Base-by-base conservation (phyloP, 2,888 invertebrate species). In the Diaperis boleti region DNA sequence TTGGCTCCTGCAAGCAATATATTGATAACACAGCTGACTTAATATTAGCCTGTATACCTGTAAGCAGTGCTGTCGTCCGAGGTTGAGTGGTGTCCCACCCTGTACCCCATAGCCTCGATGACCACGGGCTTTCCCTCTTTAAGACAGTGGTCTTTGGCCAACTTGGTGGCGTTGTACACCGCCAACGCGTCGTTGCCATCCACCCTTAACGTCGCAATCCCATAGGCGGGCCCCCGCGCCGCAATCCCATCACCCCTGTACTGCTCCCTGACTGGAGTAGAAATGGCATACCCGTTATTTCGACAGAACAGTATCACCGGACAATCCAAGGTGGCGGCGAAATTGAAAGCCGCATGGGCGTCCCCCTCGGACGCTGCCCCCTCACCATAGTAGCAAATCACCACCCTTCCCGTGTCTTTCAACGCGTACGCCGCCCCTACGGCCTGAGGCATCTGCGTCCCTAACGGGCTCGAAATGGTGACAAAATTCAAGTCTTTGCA, bases 301-400 rank as follows among this genome's bases (percentile, higher is more conserved):
- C 98, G 91, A 80, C 98, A 99, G 77, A 99, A 90, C 75, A 99
- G 90, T 73, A 99, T 89, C 2, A 98, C 88, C 0, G 99, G 99
- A 75, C 96, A 96, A 42, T 94, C 89, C 1, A 99, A 84, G 0
- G 98, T 98, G 0, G 98, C 94, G 1, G 99, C 95, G 83, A 99
- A 99, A 85, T 99, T 99, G 73, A 99, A 93, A 0, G 98, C 99
- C 0, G 98, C 96, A 82, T 97, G 96, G 0, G 97, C 95, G 81
- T 99, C 99, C 0, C 99, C 99, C 82, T 99, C 99, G 2, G 97
- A 98, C 0, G 98, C 96, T 0, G 98, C 97, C 1, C 99, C 99
- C 70, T 97, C 97, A 0, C 96, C 96, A 80, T 95, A 96, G 79
- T 94, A 96, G 77, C 94, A 88, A 41, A 86, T 82, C 3, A 83